These are phyloP conservation scores for Enteromius afrohamiltoni DNA, from an alignment of 2,797 vertebrate genomes.

Conservation along the genomic window DNA sequence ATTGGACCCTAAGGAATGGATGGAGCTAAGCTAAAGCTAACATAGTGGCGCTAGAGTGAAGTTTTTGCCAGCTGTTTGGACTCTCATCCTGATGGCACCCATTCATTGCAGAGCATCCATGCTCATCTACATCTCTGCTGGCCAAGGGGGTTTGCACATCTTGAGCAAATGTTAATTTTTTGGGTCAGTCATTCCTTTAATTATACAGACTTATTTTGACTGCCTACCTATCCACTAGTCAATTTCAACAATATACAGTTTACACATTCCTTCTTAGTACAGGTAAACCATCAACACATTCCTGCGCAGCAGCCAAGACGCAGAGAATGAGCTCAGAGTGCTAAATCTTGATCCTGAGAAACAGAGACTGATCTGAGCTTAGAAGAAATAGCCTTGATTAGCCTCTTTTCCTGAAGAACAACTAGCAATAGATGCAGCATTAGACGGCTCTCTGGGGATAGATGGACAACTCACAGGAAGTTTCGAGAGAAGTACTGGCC, in stretches of 20 bases:
- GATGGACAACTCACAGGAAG: conserved; percentile 10
- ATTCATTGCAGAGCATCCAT: not conserved
- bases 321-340: conserved; percentile 10
- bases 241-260: not conserved
- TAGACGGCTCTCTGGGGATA: conserved; percentile 17
- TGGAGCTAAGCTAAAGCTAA: no score
- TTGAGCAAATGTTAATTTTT: not conserved
- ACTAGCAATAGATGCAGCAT: conserved; percentile 22
- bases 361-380: conserved; percentile 20
- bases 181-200: not conserved
- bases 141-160: not conserved
- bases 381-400: not conserved
- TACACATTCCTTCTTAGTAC: conserved; percentile 16
- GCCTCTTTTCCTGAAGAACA: conserved; percentile 13
- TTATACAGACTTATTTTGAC: not conserved
- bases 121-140: no score
- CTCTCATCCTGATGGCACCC: no score
- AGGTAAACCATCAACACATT: conserved; percentile 50
- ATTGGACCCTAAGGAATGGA: no score
- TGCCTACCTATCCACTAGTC: no score
- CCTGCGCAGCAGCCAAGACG: conserved; percentile 26
- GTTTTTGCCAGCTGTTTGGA: no score
- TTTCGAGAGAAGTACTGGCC: conserved; percentile 25
- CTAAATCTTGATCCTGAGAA: conserved; percentile 34
- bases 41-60: no score